phyloP scores from a whole-genome alignment of 64 coral and sea anemone genomes.

The Astreopora myriophthalma region DNA sequence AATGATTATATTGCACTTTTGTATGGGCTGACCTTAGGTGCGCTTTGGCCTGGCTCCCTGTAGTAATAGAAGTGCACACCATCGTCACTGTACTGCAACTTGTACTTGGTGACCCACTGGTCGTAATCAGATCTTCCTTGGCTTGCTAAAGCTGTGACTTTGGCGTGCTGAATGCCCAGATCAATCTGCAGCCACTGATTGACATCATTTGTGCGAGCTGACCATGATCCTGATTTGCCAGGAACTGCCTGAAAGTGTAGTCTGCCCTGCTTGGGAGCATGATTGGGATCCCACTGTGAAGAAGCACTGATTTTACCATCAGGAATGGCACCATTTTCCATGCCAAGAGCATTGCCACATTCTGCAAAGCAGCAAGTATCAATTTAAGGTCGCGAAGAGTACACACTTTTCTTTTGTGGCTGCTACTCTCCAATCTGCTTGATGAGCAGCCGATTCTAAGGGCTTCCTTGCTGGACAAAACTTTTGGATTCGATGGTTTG shows the following conservation, averaged over 20 bases:
- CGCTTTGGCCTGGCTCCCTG: background rate
- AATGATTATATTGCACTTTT: no score
- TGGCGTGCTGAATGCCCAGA: background rate
- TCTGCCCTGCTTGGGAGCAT: background rate
- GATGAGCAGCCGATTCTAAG: no score
- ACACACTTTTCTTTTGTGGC: no score
- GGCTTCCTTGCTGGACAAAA: no score
- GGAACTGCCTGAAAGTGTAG: background rate
- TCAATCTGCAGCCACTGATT: background rate
- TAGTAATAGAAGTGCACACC: background rate
- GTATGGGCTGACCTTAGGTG: background rate
- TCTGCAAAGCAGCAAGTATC: no score
- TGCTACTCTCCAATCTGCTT: no score
- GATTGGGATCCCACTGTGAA: background rate
- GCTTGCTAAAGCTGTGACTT: background rate
- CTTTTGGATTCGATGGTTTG: no score
- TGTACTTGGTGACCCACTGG: background rate
- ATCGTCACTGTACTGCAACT: background rate
- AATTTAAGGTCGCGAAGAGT: no score
- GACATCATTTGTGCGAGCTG: background rate
- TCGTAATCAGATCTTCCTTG: background rate
- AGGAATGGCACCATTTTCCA: background rate
- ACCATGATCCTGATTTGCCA: background rate
- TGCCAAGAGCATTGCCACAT: no score
- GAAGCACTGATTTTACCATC: background rate